Conservation (phyloP, 2,113 vertebrate species). For the Plotosus lineatus region DNA sequence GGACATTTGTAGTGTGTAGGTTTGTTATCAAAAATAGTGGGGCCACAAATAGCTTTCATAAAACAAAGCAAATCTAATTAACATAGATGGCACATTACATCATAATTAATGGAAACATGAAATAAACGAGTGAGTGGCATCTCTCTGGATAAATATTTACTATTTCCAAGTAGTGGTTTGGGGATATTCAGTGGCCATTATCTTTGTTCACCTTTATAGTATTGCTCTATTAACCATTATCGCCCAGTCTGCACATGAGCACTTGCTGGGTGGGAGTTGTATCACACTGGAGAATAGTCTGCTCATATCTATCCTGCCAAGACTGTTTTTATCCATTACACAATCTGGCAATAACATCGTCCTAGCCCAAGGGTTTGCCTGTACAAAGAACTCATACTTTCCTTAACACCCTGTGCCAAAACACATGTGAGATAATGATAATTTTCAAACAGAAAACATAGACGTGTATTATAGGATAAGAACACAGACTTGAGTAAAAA, state of each 20-base stretch:
- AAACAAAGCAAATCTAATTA: background rate
- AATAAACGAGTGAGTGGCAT: too few species aligned
- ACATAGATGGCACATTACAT: background rate
- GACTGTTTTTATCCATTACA: constrained; percentile 50
- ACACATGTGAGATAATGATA: constrained; percentile 45
- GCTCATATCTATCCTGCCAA: constrained; percentile 26
- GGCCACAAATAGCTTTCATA: background rate
- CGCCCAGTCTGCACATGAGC: constrained; percentile 4
- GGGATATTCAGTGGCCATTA: background rate
- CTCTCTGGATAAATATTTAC: too few species aligned
- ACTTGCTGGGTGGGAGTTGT: constrained; percentile 8
- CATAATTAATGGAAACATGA: too few species aligned
- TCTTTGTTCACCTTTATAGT: background rate
- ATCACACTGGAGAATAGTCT: constrained; percentile 34
- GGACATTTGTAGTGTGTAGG: background rate
- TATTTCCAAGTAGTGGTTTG: too few species aligned
- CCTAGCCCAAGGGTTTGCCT: constrained; percentile 16
- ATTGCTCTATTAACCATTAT: background rate
- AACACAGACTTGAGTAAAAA: constrained; percentile 34
- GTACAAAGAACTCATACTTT: constrained; percentile 46
- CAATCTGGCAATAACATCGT: constrained; percentile 48
- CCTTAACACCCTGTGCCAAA: constrained; percentile 49
- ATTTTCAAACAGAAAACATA: constrained; percentile 29
- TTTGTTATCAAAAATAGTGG: background rate
- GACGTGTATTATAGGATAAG: constrained; percentile 41